Conservation (phyloP, 2,888 invertebrate genomes). For the Argyresthia albistria region DNA sequence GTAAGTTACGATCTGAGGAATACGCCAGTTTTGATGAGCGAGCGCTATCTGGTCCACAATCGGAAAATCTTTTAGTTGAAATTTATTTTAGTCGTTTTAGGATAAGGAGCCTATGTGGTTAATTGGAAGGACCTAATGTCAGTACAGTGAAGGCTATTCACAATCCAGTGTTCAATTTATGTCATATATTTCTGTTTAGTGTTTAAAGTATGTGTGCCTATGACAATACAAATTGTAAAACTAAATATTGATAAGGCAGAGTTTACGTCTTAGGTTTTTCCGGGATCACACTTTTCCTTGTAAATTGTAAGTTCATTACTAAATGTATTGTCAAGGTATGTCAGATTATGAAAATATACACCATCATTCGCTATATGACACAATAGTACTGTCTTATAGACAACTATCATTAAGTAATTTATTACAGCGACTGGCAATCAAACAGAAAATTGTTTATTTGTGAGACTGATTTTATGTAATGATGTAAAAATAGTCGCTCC, state of each 20-base stretch:
- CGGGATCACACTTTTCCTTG: too few relatives aligned
- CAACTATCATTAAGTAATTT: not conserved
- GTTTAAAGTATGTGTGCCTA: not conserved
- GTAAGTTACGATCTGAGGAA: too few relatives aligned
- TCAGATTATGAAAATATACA: too few relatives aligned
- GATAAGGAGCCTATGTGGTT: slow-evolving; percentile 35
- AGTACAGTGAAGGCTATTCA: slow-evolving; percentile 22
- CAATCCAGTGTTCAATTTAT: not conserved
- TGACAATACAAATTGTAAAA: too few relatives aligned
- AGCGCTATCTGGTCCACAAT: too few relatives aligned
- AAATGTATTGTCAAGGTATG: too few relatives aligned
- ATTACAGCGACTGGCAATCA: not conserved
- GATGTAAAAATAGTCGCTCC: slow-evolving; percentile 34
- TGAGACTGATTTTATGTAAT: slow-evolving; percentile 70
- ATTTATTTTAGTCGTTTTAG: slow-evolving; percentile 43
- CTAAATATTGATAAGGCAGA: too few relatives aligned
- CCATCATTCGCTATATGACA: too few relatives aligned
- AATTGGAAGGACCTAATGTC: slow-evolving; percentile 28
- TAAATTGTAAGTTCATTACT: too few relatives aligned
- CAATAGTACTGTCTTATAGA: not conserved
- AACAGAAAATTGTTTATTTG: slow-evolving; percentile 35
- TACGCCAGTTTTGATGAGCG: too few relatives aligned
- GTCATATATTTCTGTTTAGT: too few relatives aligned
- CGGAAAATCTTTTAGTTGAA: slow-evolving; percentile 40
- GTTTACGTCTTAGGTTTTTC: too few relatives aligned